Conservation (phyloP, 2,113 vertebrate genomes). For the Clarias gariepinus region DNA sequence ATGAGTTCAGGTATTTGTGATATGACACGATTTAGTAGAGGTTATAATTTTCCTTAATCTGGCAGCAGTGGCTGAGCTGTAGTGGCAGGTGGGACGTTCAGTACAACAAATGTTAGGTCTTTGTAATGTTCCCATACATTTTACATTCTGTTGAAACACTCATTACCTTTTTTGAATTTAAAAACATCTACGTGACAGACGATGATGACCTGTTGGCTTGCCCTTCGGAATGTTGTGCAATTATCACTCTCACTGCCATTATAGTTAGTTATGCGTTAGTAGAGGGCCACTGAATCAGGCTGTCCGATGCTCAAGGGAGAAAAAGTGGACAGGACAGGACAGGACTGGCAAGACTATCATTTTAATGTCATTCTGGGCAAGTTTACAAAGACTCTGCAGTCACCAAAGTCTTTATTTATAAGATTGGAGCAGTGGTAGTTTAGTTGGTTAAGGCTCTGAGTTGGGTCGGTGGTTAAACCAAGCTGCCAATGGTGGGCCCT, state of each 20-base stretch:
- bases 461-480: too few relatives aligned
- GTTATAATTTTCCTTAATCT: background rate
- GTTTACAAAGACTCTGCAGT: background rate
- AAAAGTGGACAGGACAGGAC: background rate
- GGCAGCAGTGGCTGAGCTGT: background rate
- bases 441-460: too few relatives aligned
- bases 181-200: background rate
- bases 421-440: background rate
- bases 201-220: background rate
- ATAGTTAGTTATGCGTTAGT: too few relatives aligned
- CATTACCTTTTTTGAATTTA: background rate
- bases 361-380: too few relatives aligned
- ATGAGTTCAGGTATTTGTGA: background rate
- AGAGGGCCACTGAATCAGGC: background rate
- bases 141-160: background rate
- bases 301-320: background rate
- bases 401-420: background rate
- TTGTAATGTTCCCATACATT: background rate
- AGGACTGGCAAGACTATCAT: background rate
- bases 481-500: too few relatives aligned
- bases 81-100: background rate
- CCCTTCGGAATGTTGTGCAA: background rate
- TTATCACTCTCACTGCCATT: background rate
- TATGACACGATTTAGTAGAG: background rate
- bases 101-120: background rate